A percentile compares a stretch with the other conserved stretches of the same genome.
These are phyloP conservation scores for Crax fasciolata DNA, from an alignment of 2,797 vertebrate genomes.

Conservation along the genomic window DNA sequence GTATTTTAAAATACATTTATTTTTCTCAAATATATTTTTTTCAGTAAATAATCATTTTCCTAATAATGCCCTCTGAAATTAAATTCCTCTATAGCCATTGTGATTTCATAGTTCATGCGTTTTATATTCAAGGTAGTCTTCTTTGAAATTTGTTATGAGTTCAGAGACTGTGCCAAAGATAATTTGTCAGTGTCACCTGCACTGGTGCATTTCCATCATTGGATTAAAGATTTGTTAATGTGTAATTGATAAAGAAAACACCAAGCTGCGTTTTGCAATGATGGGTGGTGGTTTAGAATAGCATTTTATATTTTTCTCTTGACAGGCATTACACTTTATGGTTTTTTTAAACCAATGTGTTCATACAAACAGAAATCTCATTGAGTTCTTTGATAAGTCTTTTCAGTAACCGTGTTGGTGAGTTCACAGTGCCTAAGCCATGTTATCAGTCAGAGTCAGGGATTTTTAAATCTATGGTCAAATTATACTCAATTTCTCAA, in stretches of 20 bases:
- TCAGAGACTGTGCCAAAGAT: constrained; percentile 69
- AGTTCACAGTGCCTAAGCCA: constrained; percentile 55
- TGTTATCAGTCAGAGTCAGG: constrained; percentile 57
- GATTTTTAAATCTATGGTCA: constrained; percentile 54
- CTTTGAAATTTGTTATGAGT: constrained; percentile 65
- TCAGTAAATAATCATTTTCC: constrained; percentile 13
- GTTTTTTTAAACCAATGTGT: constrained; percentile 76
- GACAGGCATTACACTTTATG: constrained; percentile 80
- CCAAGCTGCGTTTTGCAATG: constrained; percentile 76
- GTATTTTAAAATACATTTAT: neutral
- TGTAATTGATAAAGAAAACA: constrained; percentile 85
- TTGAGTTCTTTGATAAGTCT: constrained; percentile 67
- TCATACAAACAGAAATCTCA: constrained; percentile 68
- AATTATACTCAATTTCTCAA: constrained; percentile 33
- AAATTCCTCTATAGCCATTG: constrained; percentile 15
- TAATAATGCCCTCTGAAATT: constrained; percentile 35
- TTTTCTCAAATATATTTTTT: neutral
- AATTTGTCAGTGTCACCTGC: constrained; percentile 75
- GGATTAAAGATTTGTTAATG: constrained; percentile 84
- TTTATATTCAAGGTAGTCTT: constrained; percentile 62
- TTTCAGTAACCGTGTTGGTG: constrained; percentile 57
- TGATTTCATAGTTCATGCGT: constrained; percentile 60
- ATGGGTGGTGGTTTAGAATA: constrained; percentile 79
- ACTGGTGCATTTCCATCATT: constrained; percentile 74
- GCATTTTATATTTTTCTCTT: constrained; percentile 80